Evolutionary conservation across 2,888 invertebrate genomes (phyloP), one percentile per base, ranked within the genome.

Genomic region (Agrotis exclamationis): DNA sequence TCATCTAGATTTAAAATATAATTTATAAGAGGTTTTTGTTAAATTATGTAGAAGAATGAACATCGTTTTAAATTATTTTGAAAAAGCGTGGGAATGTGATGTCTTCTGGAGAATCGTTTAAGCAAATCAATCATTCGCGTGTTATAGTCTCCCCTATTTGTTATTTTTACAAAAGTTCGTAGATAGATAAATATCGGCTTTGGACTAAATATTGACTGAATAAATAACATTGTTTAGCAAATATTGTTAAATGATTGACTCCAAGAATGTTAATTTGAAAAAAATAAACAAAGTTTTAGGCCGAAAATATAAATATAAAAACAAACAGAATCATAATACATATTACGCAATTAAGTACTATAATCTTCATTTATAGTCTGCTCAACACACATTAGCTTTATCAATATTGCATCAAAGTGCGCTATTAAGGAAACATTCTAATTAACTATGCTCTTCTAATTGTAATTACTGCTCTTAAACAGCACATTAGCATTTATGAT

Each of bases 381-480:
- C 51, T 56, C 54, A 4, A 20, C 20, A 51, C 47, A 56, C 51
- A 76, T 77, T 81, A 80, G 14, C 56, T 53, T 77, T 80, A 77
- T 77, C 77, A 80, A 81, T 53, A 77, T 53, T 64, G 69, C 76
- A 77, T 77, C 81, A 77, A 77, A 76, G 45, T 63, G 28, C 62
- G n/a, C 53, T 51, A 81, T 63, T 63, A 64, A n/a, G 44, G 39
- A n/a, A 24, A 54, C 1, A 47, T 63, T 51, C 9, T 63, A 33
- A 80, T 67, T 80, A 75, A 67, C 50, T 54, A 48, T 33, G 58
- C 18, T 59, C 45, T 63, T 67, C 13, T 67, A 51, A 50, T 50
- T 22, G 4, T 45, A 66, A 80, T 75, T 50, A 59, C 54, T 22
- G 53, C 54, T 80, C 28, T 54, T 59, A 63, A 47, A 59, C 28